phyloP scores from a whole-genome alignment of 2,113 vertebrate genomes.

The Eurystomus gularis region DNA sequence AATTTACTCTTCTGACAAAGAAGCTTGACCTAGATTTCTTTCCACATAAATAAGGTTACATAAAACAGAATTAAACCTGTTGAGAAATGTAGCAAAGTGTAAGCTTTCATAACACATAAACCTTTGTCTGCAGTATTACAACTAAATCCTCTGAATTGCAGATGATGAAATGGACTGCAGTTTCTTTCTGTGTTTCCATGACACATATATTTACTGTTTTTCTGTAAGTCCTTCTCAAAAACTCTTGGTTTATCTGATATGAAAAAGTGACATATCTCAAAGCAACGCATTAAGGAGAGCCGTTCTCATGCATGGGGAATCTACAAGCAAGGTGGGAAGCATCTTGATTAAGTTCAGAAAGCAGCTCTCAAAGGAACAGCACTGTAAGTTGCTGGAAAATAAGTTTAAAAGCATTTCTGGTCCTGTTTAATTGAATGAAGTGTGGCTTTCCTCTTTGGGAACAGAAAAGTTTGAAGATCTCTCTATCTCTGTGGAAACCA shows the following conservation, averaged over 20 bases:
- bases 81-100: background rate
- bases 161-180: background rate
- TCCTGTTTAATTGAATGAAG: background rate
- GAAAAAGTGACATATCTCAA: background rate
- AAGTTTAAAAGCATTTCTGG: background rate
- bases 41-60: background rate
- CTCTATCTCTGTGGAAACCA: background rate
- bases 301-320: background rate
- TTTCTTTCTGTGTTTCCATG: background rate
- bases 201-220: background rate
- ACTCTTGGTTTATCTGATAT: background rate
- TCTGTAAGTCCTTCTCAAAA: background rate
- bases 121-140: background rate
- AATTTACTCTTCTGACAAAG: background rate
- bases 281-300: background rate
- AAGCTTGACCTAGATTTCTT: background rate
- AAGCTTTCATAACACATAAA: background rate
- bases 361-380: background rate
- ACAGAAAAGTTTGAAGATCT: background rate
- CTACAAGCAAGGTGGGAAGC: background rate
- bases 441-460: background rate
- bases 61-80: background rate
- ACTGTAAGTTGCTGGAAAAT: background rate
- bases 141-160: constrained; percentile 1
- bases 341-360: background rate